Evolutionary conservation across 2,797 vertebrate species (phyloP).

Genomic region (Siniperca scherzeri): DNA sequence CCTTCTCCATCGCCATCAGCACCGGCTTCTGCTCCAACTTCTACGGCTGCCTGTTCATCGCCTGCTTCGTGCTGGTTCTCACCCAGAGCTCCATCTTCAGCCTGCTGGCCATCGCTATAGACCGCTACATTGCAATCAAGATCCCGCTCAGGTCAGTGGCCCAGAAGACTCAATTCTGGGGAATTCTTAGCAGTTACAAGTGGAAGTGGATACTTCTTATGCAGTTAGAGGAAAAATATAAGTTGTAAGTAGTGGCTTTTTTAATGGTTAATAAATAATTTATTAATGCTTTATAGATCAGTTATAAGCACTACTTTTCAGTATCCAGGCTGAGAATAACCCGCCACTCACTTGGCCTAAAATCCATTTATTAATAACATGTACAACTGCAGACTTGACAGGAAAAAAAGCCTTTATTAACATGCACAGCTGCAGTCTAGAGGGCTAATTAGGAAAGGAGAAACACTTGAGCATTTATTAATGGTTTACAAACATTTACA

Average conservation of each 20-base stretch:
- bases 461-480: neutral
- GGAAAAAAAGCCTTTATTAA: neutral
- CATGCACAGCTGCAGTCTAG: neutral
- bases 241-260: neutral
- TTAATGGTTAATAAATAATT: neutral
- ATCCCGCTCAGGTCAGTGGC: constrained; percentile 92
- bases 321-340: neutral
- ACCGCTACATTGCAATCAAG: constrained; percentile 96
- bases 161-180: neutral
- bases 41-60: constrained; percentile 96
- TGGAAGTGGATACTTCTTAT: neutral
- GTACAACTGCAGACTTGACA: neutral
- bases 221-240: constrained; percentile 3
- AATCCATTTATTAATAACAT: neutral
- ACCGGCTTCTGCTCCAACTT: constrained; percentile 95
- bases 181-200: neutral
- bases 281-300: neutral
- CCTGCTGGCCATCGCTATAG: constrained; percentile 95
- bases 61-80: constrained; percentile 95
- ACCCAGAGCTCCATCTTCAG: constrained; percentile 99
- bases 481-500: neutral
- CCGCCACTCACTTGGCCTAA: neutral
- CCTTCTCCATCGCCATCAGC: constrained; percentile 95
- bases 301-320: neutral
- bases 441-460: neutral